Base-by-base conservation (phyloP, 2,888 invertebrate genomes). In the Chloromyia formosa region DNA sequence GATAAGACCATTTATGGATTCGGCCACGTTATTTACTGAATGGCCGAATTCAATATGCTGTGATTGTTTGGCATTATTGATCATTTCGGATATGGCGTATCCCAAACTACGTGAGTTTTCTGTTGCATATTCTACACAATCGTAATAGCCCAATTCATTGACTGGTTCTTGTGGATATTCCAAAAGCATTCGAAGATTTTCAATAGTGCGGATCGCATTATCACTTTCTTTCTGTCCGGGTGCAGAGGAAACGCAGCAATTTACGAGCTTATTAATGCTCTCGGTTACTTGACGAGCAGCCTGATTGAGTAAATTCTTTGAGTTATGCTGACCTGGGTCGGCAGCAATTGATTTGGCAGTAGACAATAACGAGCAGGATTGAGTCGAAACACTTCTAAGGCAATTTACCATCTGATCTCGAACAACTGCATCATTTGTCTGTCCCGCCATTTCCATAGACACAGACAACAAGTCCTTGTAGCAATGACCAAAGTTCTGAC, bases 221-320 rank as follows among this genome's bases (percentile, higher is more conserved):
- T 96, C 96, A 86, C 98, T 98, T 83, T 98, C 98, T 84, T 94
- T 95, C 86, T 97, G 97, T 0, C 98, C 97, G 0, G 98, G 97
- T 0, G 96, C 95, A 0, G 95, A 94, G 45, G 92, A 92, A 0
- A 95, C 95, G 77, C 84, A 85, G 62, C 84, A 82, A 82, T 88
- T 87, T 1, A 97, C 93, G 77, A 98, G 87, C 80, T 93, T 90
- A 84, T 97, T 98, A 79, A 98, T 95, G 84, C 93, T 94, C 79
- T 97, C 97, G 0, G 95, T 97, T 61, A 97, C 96, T 9, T 93
- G 93, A 74, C 96, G 89, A 0, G 95, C 96, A 45, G 96, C 96
- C 9, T 93, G 92, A 2, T 94, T 92, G 42, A 97, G 87, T 79
- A 95, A 92, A 84, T 96, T 97, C 86, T 93, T 94, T 0, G 95